phyloP scores from a whole-genome alignment of 2,888 invertebrate genomes.

The Catocala sponsa region DNA sequence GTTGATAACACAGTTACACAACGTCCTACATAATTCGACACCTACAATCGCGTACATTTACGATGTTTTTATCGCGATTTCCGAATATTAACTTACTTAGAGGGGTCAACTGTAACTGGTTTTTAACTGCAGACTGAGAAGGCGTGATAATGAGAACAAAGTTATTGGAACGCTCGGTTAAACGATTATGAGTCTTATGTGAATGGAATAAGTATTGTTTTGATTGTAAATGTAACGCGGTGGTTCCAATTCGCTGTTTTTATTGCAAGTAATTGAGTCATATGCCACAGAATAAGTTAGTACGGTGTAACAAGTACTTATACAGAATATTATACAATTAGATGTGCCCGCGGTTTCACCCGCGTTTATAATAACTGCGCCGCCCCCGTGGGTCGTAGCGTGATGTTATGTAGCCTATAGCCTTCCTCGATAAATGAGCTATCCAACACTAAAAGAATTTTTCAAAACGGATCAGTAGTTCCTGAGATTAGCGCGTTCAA shows the following conservation, averaged over 20 bases:
- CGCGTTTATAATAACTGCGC: too few species aligned
- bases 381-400: too few species aligned
- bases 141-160: conserved; percentile 36
- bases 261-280: conserved; percentile 44
- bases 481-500: too few species aligned
- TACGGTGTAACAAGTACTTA: too few species aligned
- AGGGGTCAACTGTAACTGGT: conserved; percentile 42
- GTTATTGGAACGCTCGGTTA: conserved; percentile 4
- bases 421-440: too few species aligned
- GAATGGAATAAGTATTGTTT: conserved; percentile 32
- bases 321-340: too few species aligned
- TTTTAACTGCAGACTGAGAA: conserved; percentile 15
- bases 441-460: too few species aligned
- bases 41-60: conserved; percentile 27
- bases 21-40: conserved; percentile 42
- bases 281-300: conserved; percentile 23
- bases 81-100: conserved; percentile 33
- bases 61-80: conserved; percentile 34
- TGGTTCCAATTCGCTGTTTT: conserved; percentile 32
- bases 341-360: too few species aligned
- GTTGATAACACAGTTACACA: conserved; percentile 39
- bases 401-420: too few species aligned
- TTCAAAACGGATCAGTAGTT: too few species aligned
- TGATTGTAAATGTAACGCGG: conserved; percentile 25
- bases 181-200: not conserved